Evolutionary conservation across 2,797 vertebrate genomes (phyloP).

Genomic region (Paratrypauchen microcephalus): DNA sequence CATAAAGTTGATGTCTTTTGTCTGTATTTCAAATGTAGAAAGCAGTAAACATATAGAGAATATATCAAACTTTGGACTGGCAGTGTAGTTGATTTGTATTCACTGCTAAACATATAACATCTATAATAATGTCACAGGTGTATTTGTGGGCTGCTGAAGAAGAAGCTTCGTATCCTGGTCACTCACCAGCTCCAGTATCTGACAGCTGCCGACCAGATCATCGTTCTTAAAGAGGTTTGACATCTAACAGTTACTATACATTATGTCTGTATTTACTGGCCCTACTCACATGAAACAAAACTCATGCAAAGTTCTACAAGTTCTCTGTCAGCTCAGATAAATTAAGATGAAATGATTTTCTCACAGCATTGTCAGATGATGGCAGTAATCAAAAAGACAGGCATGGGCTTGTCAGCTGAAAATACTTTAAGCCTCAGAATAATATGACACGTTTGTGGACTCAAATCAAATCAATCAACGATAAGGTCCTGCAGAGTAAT

Average conservation of each 20-base stretch:
- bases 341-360: no score
- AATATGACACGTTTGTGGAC: not conserved
- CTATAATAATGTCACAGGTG: slow-evolving; percentile 72
- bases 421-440: not conserved
- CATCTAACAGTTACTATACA: not conserved
- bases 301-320: no score
- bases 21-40: no score
- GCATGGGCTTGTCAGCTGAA: no score
- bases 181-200: slow-evolving; percentile 93
- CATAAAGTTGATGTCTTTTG: no score
- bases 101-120: no score
- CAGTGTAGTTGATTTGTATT: no score
- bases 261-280: not conserved
- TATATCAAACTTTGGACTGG: no score
- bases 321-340: no score
- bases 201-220: slow-evolving; percentile 83
- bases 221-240: slow-evolving; percentile 85
- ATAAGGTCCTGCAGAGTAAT: not conserved
- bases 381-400: no score
- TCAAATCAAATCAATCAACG: not conserved
- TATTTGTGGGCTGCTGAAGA: slow-evolving; percentile 85
- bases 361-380: no score
- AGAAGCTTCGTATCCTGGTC: slow-evolving; percentile 87
- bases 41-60: no score
- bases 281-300: not conserved